Percentiles rank a stretch among this genome's conserved stretches.
These are phyloP conservation scores for Brachionus angularis DNA, from an alignment of 1,140 invertebrate genomes.

Conservation along the genomic window DNA sequence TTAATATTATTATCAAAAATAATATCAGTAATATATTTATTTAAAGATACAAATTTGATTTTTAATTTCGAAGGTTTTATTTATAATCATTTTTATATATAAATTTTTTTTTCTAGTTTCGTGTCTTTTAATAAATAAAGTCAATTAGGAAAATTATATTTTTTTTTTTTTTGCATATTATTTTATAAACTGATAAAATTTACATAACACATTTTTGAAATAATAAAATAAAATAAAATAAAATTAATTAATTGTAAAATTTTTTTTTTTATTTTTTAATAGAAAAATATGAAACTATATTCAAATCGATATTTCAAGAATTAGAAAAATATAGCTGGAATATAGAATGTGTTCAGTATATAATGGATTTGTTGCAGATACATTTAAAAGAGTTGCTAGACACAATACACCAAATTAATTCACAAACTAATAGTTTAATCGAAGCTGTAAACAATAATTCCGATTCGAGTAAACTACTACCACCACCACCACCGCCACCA, in stretches of 20 bases:
- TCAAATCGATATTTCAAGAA: conserved; percentile 29
- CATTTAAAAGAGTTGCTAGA: conserved; percentile 37
- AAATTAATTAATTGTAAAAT: background rate
- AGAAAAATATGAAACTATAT: conserved; percentile 38
- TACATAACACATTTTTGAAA: background rate
- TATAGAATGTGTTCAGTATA: conserved; percentile 6
- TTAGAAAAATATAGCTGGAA: conserved; percentile 6
- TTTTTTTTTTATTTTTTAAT: background rate
- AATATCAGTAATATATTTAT: too few species aligned
- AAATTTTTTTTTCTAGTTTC: too few species aligned
- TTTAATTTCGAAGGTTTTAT: too few species aligned
- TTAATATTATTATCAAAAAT: too few species aligned
- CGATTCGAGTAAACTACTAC: background rate
- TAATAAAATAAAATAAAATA: background rate
- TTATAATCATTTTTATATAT: too few species aligned
- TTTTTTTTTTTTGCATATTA: too few species aligned
- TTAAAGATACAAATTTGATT: too few species aligned
- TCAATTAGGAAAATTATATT: too few species aligned
- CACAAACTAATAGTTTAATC: background rate
- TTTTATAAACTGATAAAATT: background rate
- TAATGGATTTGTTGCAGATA: conserved; percentile 24
- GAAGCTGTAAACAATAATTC: background rate
- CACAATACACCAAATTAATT: background rate
- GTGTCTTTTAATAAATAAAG: too few species aligned
- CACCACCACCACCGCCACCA: background rate